Conservation (phyloP, 2,888 invertebrate genomes). For the Nemotelus nigrinus region DNA sequence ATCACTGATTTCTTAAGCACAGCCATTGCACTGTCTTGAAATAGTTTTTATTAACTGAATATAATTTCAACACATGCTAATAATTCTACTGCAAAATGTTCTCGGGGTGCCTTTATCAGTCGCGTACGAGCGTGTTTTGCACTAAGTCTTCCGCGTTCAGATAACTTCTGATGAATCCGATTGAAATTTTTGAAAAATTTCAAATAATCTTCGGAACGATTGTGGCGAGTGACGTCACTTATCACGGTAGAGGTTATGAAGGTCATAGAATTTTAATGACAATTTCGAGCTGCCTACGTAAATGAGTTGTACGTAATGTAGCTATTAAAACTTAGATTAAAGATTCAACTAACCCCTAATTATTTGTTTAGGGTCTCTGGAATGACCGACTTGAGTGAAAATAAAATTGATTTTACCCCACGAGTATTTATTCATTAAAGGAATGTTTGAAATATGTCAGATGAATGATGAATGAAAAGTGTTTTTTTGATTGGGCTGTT, state of each 20-base stretch:
- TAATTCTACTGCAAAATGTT: background rate
- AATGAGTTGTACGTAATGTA: background rate
- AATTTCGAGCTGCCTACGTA: background rate
- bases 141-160: slow-evolving; percentile 15
- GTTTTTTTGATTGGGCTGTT: too few species aligned
- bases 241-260: slow-evolving; percentile 10
- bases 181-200: slow-evolving; percentile 13
- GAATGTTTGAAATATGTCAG: too few species aligned
- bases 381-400: too few species aligned
- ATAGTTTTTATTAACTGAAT: background rate
- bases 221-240: slow-evolving; percentile 29
- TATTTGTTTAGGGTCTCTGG: too few species aligned
- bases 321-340: background rate
- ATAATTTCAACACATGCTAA: background rate
- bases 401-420: too few species aligned
- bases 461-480: too few species aligned
- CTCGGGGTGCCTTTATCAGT: background rate
- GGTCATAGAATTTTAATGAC: slow-evolving; percentile 21
- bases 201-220: background rate
- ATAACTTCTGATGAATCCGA: slow-evolving; percentile 19
- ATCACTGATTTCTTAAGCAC: background rate
- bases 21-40: background rate
- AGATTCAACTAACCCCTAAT: too few species aligned
- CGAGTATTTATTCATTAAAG: too few species aligned
- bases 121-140: background rate